These are phyloP conservation scores for Pipa parva DNA, from an alignment of 2,113 vertebrate species.

Conservation along the genomic window DNA sequence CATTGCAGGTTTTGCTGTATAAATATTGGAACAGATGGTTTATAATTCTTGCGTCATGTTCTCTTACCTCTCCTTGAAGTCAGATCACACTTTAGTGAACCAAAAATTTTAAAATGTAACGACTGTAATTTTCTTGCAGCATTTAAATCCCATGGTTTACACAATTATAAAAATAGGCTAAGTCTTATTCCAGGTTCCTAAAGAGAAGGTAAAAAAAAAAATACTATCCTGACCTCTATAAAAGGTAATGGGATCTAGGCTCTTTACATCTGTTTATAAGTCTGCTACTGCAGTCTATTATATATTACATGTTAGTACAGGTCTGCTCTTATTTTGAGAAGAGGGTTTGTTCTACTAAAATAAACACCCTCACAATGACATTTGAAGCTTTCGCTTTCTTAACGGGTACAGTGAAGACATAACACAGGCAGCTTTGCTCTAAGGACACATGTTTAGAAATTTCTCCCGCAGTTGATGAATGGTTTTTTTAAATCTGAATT, in stretches of 20 bases:
- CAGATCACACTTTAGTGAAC: not conserved
- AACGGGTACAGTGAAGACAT: not conserved
- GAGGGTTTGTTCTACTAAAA: not conserved
- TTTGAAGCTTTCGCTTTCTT: not conserved
- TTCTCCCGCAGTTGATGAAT: not conserved
- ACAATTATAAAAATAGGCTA: too few relatives aligned
- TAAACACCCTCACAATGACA: not conserved
- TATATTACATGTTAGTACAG: conserved; percentile 7
- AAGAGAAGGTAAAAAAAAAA: not conserved
- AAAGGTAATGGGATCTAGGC: conserved; percentile 26
- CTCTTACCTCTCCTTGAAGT: not conserved
- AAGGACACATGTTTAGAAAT: not conserved
- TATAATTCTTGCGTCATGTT: not conserved
- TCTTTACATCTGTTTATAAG: conserved; percentile 31
- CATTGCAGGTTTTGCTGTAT: too few relatives aligned
- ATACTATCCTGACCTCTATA: conserved; percentile 28
- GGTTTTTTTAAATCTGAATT: conserved; percentile 16
- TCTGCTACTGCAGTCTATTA: conserved; percentile 4
- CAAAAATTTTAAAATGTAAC: not conserved
- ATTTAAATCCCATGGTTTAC: not conserved
- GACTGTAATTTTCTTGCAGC: not conserved
- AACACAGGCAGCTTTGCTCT: not conserved
- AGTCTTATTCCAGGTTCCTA: not conserved
- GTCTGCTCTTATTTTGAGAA: not conserved
- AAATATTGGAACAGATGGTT: too few relatives aligned